A percentile compares a stretch with the other conserved stretches of the same genome.
These are phyloP conservation scores for Eupithecia centaureata DNA, from an alignment of 2,888 invertebrate genomes.

Conservation along the genomic window DNA sequence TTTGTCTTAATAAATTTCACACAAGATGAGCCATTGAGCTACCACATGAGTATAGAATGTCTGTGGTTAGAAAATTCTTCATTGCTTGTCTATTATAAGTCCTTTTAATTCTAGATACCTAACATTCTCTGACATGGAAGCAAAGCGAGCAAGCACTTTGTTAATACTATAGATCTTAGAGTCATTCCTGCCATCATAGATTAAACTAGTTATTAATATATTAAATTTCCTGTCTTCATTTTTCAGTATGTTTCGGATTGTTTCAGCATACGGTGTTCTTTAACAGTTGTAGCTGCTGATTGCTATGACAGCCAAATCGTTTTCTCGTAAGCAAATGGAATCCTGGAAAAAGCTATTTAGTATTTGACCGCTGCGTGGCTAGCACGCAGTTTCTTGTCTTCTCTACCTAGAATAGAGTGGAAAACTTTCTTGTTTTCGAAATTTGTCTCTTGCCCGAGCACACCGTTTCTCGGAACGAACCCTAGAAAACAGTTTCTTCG, in stretches of 20 bases:
- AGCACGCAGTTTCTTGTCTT: too few relatives aligned
- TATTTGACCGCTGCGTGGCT: too few relatives aligned
- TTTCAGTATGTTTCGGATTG: neutral
- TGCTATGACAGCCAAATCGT: slow-evolving; percentile 4
- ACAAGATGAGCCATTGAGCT: neutral
- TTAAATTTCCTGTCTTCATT: neutral
- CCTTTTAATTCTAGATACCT: neutral
- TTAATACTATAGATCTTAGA: neutral
- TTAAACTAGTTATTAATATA: slow-evolving; percentile 2
- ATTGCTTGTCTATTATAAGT: neutral
- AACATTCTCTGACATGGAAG: slow-evolving; percentile 1
- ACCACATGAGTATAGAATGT: too few relatives aligned
- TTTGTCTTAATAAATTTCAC: neutral
- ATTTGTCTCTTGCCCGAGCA: too few relatives aligned
- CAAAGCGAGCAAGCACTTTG: neutral
- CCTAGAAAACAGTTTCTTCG: too few relatives aligned
- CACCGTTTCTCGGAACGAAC: too few relatives aligned
- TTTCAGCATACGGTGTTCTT: neutral
- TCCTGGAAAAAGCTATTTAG: neutral
- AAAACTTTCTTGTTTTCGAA: too few relatives aligned
- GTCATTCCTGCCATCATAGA: slow-evolving; percentile 6
- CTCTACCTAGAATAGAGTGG: too few relatives aligned
- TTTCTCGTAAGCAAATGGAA: neutral
- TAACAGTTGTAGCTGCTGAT: neutral
- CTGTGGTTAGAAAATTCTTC: neutral